phyloP scores from a whole-genome alignment of 2,797 vertebrate species.

The Microctenopoma lineatum region DNA sequence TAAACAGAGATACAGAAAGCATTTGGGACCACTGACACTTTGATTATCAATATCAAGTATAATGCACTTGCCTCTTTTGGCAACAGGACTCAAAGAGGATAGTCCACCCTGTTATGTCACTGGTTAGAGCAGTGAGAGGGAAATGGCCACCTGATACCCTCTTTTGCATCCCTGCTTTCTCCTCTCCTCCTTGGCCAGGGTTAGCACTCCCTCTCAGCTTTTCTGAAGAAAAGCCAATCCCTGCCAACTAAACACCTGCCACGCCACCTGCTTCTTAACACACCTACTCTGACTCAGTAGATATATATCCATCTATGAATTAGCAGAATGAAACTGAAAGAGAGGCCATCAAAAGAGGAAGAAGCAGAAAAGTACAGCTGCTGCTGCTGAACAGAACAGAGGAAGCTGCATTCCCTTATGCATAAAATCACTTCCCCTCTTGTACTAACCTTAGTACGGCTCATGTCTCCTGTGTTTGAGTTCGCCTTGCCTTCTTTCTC shows the following conservation, averaged over 20 bases:
- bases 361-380: conserved; percentile 34
- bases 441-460: conserved; percentile 83
- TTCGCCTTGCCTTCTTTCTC: conserved; percentile 42
- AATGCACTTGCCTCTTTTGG: conserved; percentile 40
- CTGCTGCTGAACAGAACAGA: conserved; percentile 37
- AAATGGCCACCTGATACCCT: conserved; percentile 1
- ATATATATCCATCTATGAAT: background rate
- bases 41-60: background rate
- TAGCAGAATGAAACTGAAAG: conserved; percentile 1
- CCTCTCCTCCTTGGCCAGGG: background rate
- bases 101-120: conserved; percentile 2
- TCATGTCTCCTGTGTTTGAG: conserved; percentile 66
- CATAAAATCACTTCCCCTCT: conserved; percentile 49
- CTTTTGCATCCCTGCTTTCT: conserved; percentile 2
- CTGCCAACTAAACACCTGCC: conserved; percentile 4
- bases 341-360: conserved; percentile 52
- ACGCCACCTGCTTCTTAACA: too few relatives aligned
- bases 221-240: conserved; percentile 2
- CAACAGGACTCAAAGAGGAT: conserved; percentile 9
- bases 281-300: background rate
- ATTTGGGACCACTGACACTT: background rate
- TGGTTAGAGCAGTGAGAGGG: background rate
- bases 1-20: background rate
- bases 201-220: conserved; percentile 4
- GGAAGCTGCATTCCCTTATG: conserved; percentile 50